These are phyloP conservation scores for Australoheros facetus DNA, from an alignment of 2,797 vertebrate genomes.

Conservation along the genomic window DNA sequence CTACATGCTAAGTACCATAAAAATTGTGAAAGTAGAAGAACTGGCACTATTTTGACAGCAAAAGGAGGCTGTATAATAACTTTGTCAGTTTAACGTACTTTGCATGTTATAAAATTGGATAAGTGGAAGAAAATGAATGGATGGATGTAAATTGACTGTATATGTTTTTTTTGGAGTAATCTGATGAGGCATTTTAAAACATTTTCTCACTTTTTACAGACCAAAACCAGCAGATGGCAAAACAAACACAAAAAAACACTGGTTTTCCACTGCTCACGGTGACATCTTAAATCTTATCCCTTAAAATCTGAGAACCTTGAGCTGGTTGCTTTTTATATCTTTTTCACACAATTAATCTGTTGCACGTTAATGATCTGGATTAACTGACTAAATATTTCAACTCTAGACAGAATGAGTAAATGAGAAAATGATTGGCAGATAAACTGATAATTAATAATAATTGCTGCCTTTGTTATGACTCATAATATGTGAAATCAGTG, in stretches of 20 bases:
- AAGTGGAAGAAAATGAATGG: too few relatives aligned
- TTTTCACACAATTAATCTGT: neutral
- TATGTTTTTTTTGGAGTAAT: neutral
- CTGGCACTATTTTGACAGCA: too few relatives aligned
- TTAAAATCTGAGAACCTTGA: neutral
- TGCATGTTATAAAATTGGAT: too few relatives aligned
- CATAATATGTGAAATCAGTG: neutral
- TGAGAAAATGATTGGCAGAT: neutral
- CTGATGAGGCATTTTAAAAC: neutral
- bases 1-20: too few relatives aligned
- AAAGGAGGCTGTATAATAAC: too few relatives aligned
- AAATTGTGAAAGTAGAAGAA: too few relatives aligned
- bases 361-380: neutral
- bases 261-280: neutral
- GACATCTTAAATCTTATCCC: neutral
- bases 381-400: slow-evolving; percentile 7
- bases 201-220: neutral
- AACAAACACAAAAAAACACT: neutral
- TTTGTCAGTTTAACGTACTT: too few relatives aligned
- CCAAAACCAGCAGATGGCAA: neutral
- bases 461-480: neutral
- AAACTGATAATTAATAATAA: neutral
- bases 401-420: neutral
- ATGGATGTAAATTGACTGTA: neutral
- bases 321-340: neutral